Conservation (phyloP, 2,113 vertebrate genomes). For the Isurus oxyrinchus region DNA sequence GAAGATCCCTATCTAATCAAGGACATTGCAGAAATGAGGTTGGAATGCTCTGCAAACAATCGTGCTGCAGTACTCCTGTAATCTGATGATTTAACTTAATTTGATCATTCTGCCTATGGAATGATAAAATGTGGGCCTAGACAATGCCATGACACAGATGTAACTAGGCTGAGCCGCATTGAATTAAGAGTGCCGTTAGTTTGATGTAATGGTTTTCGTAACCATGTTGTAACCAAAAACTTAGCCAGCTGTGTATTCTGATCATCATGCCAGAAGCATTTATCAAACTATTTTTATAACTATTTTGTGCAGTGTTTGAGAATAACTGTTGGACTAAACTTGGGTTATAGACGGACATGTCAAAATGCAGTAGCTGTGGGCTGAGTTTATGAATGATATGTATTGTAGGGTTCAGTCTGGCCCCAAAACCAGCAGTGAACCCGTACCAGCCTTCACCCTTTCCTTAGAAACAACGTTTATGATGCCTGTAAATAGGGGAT, state of each 20-base stretch:
- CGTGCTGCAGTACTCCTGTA: slow-evolving; percentile 52
- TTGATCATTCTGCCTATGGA: slow-evolving; percentile 53
- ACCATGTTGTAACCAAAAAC: background rate
- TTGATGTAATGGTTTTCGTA: background rate
- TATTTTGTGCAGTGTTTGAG: background rate
- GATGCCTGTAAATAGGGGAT: background rate
- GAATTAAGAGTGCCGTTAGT: background rate
- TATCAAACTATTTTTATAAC: background rate
- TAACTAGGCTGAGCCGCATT: slow-evolving; percentile 42
- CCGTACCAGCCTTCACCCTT: background rate
- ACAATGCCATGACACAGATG: slow-evolving; percentile 51
- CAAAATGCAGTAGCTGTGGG: no score
- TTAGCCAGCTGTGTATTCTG: background rate
- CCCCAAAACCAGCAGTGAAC: background rate
- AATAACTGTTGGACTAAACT: background rate
- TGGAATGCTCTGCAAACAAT: slow-evolving; percentile 51
- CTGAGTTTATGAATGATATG: background rate
- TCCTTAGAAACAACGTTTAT: background rate
- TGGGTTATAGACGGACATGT: background rate
- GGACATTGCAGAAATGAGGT: slow-evolving; percentile 50
- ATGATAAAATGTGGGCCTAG: slow-evolving; percentile 54
- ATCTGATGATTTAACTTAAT: slow-evolving; percentile 57
- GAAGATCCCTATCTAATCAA: slow-evolving; percentile 43
- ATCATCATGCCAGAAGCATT: background rate
- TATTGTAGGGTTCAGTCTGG: background rate